phyloP scores from a whole-genome alignment of 2,113 vertebrate genomes.

The Hemiprocne comata region DNA sequence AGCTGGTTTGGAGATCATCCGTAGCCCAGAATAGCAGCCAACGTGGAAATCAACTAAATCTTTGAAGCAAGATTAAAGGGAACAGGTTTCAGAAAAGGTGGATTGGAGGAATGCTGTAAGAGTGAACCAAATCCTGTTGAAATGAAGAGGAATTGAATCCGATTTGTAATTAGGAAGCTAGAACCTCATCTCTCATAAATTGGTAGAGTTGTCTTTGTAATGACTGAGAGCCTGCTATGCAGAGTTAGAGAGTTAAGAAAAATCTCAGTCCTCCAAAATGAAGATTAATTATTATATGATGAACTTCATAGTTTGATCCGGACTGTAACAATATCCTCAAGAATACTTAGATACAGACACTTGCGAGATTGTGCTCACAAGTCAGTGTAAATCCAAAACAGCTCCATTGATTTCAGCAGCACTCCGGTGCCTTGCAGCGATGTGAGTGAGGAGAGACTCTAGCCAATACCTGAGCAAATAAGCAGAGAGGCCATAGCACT shows the following conservation, averaged over 20 bases:
- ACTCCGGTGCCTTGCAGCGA: neutral
- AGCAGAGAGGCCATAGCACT: conserved; percentile 21
- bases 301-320: neutral
- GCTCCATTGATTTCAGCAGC: neutral
- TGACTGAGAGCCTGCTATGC: neutral
- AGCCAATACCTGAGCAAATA: conserved; percentile 26
- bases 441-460: neutral
- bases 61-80: neutral
- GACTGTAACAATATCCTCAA: neutral
- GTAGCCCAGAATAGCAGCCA: neutral
- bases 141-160: neutral
- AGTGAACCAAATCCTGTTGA: neutral
- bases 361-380: neutral
- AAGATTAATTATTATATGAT: neutral
- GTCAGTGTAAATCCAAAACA: neutral
- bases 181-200: neutral
- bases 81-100: neutral
- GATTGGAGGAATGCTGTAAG: neutral
- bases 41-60: neutral
- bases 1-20: neutral
- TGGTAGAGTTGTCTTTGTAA: neutral
- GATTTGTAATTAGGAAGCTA: neutral
- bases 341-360: neutral
- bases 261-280: neutral
- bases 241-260: neutral